Evolutionary conservation across 2,113 vertebrate species (phyloP).

Genomic region (Aramus guarauna): DNA sequence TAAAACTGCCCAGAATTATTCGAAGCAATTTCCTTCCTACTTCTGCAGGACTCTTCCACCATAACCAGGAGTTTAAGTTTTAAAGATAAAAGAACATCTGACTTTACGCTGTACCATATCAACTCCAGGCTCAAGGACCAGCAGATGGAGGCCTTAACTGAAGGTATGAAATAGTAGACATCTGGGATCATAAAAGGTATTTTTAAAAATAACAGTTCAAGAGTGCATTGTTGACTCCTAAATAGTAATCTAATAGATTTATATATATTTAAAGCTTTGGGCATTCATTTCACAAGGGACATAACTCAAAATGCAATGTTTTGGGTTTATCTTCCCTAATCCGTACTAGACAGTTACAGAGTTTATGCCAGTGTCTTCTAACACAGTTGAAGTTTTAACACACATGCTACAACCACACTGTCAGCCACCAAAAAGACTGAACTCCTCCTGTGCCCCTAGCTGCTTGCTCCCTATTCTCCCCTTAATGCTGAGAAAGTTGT

Average conservation of each 20-base stretch:
- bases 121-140: not conserved
- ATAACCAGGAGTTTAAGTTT: not conserved
- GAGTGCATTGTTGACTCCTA: not conserved
- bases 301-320: fast-evolving
- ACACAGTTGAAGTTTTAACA: not conserved
- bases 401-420: not conserved
- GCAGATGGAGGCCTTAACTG: not conserved
- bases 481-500: not conserved
- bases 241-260: not conserved
- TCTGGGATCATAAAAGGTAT: not conserved
- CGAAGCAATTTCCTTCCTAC: not conserved
- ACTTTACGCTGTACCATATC: not conserved
- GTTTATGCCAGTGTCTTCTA: not conserved
- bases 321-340: not conserved
- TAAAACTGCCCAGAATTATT: not conserved
- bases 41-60: not conserved
- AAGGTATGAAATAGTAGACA: not conserved
- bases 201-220: not conserved
- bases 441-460: fast-evolving
- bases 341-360: not conserved
- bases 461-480: not conserved
- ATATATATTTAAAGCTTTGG: not conserved
- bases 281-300: not conserved
- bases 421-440: not conserved
- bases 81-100: not conserved